These are phyloP conservation scores for Gonatopus flavifemur DNA, from an alignment of 1,140 invertebrate genomes.

Conservation along the genomic window DNA sequence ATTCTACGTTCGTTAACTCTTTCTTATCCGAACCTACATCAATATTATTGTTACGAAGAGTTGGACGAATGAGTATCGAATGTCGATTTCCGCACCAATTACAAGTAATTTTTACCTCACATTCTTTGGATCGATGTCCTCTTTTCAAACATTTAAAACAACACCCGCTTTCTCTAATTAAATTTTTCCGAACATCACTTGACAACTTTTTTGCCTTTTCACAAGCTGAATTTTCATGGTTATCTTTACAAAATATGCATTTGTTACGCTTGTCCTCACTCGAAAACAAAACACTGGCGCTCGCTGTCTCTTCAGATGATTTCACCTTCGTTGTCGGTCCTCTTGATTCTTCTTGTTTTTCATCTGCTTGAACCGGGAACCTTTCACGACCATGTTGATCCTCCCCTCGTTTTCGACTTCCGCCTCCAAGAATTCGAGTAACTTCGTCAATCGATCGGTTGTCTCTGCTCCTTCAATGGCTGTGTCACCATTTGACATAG, in stretches of 20 bases:
- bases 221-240: background rate
- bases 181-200: background rate
- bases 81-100: conserved; percentile 16
- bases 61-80: conserved; percentile 12
- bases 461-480: background rate
- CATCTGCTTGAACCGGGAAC: conserved; percentile 5
- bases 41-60: background rate
- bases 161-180: conserved; percentile 10
- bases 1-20: background rate
- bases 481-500: conserved; percentile 1
- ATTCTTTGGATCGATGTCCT: conserved; percentile 1
- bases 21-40: conserved; percentile 1
- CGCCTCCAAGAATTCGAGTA: conserved; percentile 26
- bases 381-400: conserved; percentile 25
- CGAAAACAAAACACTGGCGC: conserved; percentile 8
- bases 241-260: background rate
- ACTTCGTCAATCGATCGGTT: conserved; percentile 17
- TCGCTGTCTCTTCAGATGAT: background rate
- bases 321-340: background rate
- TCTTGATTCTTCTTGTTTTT: conserved; percentile 10
- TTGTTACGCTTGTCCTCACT: background rate
- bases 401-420: conserved; percentile 37
- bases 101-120: conserved; percentile 8
- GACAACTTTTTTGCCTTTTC: conserved; percentile 1
- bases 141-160: conserved; percentile 17